These are phyloP conservation scores for Stenoptilia bipunctidactyla DNA, from an alignment of 2,888 invertebrate species.

Conservation along the genomic window DNA sequence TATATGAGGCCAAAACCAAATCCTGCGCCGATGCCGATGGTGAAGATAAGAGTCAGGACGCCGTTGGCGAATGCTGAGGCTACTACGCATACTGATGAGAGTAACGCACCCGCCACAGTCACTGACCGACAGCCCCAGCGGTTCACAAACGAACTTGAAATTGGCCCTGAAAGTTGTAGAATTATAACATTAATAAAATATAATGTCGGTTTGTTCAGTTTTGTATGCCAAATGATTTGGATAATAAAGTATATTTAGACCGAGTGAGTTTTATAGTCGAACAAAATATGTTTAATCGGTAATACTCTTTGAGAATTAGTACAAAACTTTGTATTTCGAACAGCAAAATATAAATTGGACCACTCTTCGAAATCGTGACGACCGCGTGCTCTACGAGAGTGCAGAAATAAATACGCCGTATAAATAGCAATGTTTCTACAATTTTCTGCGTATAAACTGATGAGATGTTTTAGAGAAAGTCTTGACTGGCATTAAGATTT, in stretches of 20 bases:
- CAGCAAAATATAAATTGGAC: background rate
- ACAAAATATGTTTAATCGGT: no score
- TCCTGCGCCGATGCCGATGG: conserved; percentile 95
- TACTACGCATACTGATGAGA: conserved; percentile 83
- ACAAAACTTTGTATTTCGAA: no score
- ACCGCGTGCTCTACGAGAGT: background rate
- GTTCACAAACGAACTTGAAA: conserved; percentile 95
- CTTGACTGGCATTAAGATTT: no score
- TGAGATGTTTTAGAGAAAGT: no score
- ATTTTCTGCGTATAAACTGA: no score
- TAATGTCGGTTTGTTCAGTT: no score
- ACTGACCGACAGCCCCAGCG: conserved; percentile 93
- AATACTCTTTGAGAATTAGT: no score
- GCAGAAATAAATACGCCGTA: conserved; percentile 14
- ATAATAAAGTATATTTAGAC: no score
- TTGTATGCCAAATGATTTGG: no score
- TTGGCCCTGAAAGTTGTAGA: conserved; percentile 87
- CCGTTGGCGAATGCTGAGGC: conserved; percentile 86
- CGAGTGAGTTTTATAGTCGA: no score
- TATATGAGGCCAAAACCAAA: conserved; percentile 97
- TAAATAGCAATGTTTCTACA: no score
- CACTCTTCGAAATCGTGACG: background rate
- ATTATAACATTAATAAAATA: no score
- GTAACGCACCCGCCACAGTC: conserved; percentile 88
- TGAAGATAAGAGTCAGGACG: conserved; percentile 87